Base-by-base conservation (phyloP, 2,113 vertebrate genomes). In the Passerina amoena region DNA sequence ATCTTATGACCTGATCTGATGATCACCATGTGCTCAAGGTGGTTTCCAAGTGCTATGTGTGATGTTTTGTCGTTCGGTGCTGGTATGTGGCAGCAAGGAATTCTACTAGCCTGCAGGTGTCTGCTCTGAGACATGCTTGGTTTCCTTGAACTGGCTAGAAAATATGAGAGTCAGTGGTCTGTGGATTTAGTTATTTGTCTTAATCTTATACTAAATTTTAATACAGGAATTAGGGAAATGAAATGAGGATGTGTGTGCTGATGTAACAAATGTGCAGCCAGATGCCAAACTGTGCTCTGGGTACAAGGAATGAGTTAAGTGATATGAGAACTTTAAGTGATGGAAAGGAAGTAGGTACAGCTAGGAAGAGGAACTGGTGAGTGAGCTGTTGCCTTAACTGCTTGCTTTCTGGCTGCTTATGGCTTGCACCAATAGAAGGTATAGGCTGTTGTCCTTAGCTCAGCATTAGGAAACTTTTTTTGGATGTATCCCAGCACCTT, bases 221-320 rank as follows among this genome's bases (percentile, higher is more conserved):
- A 87, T 45, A 31, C 31, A 69, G 65, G 57, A 79, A 85, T 96
- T 87, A 82, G 54, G 84, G 96, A 97, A 96, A 94, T 2, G 65
- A 96, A 97, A 97, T 53, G 73, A 95, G 93, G 95, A 97, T 97
- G 93, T 94, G 40, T 61, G 57, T 76, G 89, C 57, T 92, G 89
- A 89, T 79, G 81, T 87, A 64, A 84, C 23, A 92, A 96, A 68
- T 42, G 18, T 65, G 61, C 9, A 7, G 73, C 53, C 73, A 92
- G 89, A 89, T 84, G 83, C 60, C 53, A 75, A 65, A 76, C 13
- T 53, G 13, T 60, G 40, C 71, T 57, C 68, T 82, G 83, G 28
- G 40, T 61, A n/a, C 81, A 87, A 51, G 82, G 91, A 73, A 81
- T 53, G n/a, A 79, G 61, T 68, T 69, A 56, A 92, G 73, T 40